These are phyloP conservation scores for Chrysochloris asiatica DNA, from an alignment of 2,113 vertebrate genomes.

Conservation along the genomic window DNA sequence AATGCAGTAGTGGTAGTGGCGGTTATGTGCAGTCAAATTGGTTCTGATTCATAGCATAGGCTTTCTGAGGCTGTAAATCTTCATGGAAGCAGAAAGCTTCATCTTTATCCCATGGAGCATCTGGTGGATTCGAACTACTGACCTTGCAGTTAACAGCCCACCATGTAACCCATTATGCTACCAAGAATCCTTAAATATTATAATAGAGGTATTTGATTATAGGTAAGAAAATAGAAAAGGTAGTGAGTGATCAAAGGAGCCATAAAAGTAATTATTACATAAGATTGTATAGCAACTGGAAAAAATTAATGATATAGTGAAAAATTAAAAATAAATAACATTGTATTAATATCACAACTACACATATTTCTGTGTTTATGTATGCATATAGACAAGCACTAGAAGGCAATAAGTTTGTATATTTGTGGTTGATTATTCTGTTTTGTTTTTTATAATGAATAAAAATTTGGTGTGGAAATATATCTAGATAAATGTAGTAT, in stretches of 20 bases:
- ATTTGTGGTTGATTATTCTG: neutral
- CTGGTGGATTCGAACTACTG: too few species aligned
- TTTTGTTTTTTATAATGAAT: neutral
- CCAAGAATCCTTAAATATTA: too few species aligned
- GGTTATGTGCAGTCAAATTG: too few species aligned
- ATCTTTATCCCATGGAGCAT: too few species aligned
- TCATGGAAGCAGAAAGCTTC: too few species aligned
- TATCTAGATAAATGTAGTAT: neutral
- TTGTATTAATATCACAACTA: neutral
- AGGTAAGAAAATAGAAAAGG: neutral
- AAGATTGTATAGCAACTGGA: neutral
- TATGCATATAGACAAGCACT: neutral
- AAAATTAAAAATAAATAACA: neutral
- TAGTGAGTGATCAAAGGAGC: neutral
- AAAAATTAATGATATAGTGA: neutral
- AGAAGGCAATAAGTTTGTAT: neutral
- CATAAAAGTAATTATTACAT: neutral
- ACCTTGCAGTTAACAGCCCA: too few species aligned
- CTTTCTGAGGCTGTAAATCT: too few species aligned
- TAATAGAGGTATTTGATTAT: neutral
- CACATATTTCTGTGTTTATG: neutral
- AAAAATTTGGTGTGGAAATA: neutral
- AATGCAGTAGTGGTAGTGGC: too few species aligned
- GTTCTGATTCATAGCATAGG: too few species aligned
- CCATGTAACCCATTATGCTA: too few species aligned